Base-by-base conservation (phyloP, 2,797 vertebrate genomes). In the Vipera latastei region DNA sequence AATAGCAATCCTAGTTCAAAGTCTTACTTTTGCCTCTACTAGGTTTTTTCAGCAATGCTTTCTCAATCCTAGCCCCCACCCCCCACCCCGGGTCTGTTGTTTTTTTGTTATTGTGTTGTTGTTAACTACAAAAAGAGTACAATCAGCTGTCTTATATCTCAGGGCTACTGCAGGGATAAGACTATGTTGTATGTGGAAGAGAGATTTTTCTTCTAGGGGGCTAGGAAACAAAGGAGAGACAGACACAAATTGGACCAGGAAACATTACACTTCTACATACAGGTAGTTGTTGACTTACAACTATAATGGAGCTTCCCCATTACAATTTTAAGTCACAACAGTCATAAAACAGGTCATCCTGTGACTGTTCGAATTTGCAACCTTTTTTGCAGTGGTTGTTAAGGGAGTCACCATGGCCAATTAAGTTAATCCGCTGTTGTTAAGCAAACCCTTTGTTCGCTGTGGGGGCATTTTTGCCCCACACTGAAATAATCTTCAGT, bases 81-180 rank as follows among this genome's bases (percentile, higher is more conserved):
- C 60, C 56, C 4, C 8, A 4, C n/a, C 9, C 51, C 8, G 7
- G 1, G 51, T 53, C 51, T 9, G 8, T 0, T 1, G 1, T 11
- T 38, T 78, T 78, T 25, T 83, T 83, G 73, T 78, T 44, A 78
- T 18, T 44, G 69, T 78, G 69, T 48, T 83, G 57, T 59, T 6
- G 20, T 83, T 83, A 83, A 83, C 48, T 48, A 83, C 38, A 83
- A 63, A 14, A 61, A 51, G 28, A 6, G 6, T 44, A 59, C 28
- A 20, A 38, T 56, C n/a, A 5, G 2, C 20, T 12, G n/a, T 20
- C 56, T 57, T 22, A 59, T 13, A n/a, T 44, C 56, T 22, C 9
- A 26, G 32, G 87, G 20, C 20, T 44, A 4, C 1, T 88, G 73
- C 38, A 26, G 8, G 56, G 16, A 57, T 57, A 88, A 57, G 32